Evolutionary conservation across 2,888 invertebrate species (phyloP).

Genomic region (Dolichomitus sp.): DNA sequence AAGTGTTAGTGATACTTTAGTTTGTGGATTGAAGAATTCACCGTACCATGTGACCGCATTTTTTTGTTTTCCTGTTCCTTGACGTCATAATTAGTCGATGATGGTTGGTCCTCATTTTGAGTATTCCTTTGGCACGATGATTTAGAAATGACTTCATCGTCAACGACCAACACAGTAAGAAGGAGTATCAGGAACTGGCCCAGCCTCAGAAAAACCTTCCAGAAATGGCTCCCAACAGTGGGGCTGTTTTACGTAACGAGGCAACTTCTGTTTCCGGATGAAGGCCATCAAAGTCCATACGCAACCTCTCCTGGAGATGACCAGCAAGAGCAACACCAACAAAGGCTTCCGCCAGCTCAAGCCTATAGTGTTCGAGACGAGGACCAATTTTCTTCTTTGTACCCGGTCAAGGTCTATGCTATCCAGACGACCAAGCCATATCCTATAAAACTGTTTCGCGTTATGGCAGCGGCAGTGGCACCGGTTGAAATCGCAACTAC

Average conservation of each 20-base stretch:
- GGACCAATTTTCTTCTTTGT: constrained; percentile 8
- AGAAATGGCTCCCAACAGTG: constrained; percentile 1
- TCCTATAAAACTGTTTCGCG: constrained; percentile 21
- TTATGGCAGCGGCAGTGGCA: background rate
- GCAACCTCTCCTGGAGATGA: background rate
- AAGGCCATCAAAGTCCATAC: constrained; percentile 9
- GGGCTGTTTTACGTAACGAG: constrained; percentile 30
- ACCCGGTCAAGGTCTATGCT: constrained; percentile 47
- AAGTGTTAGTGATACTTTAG: constrained; percentile 25
- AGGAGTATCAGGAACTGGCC: constrained; percentile 31
- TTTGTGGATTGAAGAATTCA: background rate
- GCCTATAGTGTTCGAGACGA: constrained; percentile 1
- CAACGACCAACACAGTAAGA: constrained; percentile 12
- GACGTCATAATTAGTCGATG: no score
- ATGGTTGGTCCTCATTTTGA: no score
- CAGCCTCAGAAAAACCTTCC: constrained; percentile 17
- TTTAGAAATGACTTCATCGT: no score
- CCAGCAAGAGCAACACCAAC: constrained; percentile 9
- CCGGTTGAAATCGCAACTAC: constrained; percentile 7
- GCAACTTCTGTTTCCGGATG: constrained; percentile 32
- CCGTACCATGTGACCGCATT: no score
- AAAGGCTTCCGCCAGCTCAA: constrained; percentile 8
- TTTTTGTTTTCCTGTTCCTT: no score
- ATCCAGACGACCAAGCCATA: constrained; percentile 30
- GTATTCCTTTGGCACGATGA: no score